Evolutionary conservation across 1,140 invertebrate species (phyloP).

Genomic region (Caerostris extrusa): DNA sequence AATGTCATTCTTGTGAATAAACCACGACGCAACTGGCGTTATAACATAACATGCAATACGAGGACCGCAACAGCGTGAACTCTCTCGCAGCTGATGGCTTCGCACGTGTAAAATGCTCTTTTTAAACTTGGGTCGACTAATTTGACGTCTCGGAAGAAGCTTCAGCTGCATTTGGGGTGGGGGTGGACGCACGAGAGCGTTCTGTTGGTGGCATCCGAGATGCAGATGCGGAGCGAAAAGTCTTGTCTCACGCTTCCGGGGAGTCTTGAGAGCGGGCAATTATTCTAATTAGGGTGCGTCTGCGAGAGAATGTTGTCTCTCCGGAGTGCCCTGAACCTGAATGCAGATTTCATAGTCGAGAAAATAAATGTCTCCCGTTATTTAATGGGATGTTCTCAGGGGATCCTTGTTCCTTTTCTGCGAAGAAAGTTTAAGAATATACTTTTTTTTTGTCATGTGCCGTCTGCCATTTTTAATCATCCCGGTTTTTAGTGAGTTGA

Average conservation of each 20-base stretch:
- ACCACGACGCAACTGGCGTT: too few relatives aligned
- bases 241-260: constrained; percentile 1
- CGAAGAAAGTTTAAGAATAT: not conserved
- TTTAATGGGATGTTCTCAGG: not conserved
- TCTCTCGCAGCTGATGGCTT: not conserved
- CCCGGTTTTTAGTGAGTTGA: too few relatives aligned
- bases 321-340: not conserved
- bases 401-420: not conserved
- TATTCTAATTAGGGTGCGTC: constrained; percentile 25
- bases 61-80: constrained; percentile 4
- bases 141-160: not conserved
- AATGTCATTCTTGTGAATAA: too few relatives aligned
- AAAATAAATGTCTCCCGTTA: constrained; percentile 4
- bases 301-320: not conserved
- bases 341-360: constrained; percentile 12
- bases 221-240: constrained; percentile 30
- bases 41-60: not conserved
- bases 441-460: not conserved
- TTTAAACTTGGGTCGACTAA: not conserved
- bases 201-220: not conserved
- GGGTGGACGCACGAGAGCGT: too few relatives aligned
- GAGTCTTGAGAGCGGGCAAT: not conserved
- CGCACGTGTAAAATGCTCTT: constrained; percentile 1
- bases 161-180: too few relatives aligned
- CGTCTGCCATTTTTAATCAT: too few relatives aligned